Conservation (phyloP, 2,888 invertebrate genomes). For the Thereva unica region DNA sequence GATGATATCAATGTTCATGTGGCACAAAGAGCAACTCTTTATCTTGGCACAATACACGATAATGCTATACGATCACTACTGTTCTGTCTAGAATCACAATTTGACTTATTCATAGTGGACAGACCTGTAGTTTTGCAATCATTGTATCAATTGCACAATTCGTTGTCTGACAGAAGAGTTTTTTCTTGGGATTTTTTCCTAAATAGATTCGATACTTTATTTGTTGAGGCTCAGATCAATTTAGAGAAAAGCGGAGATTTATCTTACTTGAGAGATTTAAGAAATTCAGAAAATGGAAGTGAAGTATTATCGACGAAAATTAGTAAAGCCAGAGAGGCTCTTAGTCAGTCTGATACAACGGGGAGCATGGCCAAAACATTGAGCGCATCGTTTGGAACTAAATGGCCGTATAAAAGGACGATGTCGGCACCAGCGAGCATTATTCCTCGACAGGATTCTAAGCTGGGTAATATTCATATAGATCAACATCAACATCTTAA, state of each 20-base stretch:
- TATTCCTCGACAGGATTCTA: constrained; percentile 73
- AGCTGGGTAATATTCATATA: constrained; percentile 61
- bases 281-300: constrained; percentile 84
- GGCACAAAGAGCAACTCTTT: constrained; percentile 89
- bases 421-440: constrained; percentile 91
- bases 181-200: constrained; percentile 98
- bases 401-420: constrained; percentile 94
- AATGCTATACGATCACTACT: constrained; percentile 84
- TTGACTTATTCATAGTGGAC: constrained; percentile 95
- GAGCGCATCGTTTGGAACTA: constrained; percentile 85
- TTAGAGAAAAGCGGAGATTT: constrained; percentile 84
- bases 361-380: constrained; percentile 70
- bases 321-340: constrained; percentile 84
- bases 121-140: constrained; percentile 95
- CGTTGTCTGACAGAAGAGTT: constrained; percentile 85
- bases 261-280: constrained; percentile 80
- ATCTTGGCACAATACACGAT: constrained; percentile 91
- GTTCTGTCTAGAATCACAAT: constrained; percentile 95
- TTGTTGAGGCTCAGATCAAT: constrained; percentile 93
- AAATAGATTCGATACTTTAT: constrained; percentile 92
- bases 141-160: constrained; percentile 91
- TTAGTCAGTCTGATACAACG: constrained; percentile 73
- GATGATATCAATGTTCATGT: constrained; percentile 95
- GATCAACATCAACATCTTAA: background rate
- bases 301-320: constrained; percentile 86